Conservation (phyloP, 2,113 vertebrate species). For the Sinosuthora webbiana region DNA sequence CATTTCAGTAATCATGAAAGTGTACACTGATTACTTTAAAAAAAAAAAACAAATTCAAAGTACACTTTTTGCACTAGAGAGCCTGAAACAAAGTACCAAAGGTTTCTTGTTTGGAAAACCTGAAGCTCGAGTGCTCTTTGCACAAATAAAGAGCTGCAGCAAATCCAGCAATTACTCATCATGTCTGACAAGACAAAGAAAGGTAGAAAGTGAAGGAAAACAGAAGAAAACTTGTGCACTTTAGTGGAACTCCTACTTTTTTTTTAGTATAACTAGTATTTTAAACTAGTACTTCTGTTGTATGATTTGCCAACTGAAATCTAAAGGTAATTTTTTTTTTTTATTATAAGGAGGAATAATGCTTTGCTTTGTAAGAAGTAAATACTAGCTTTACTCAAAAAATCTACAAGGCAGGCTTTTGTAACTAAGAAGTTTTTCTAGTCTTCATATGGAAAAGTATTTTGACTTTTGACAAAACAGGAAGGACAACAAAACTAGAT, state of each 20-base stretch:
- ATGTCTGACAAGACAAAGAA: not conserved
- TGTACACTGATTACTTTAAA: not conserved
- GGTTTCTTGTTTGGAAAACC: not conserved
- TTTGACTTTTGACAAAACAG: not conserved
- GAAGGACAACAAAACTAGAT: conserved; percentile 30
- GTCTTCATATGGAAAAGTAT: not conserved
- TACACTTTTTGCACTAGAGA: not conserved
- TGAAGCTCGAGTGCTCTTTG: not conserved
- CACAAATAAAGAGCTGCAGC: not conserved
- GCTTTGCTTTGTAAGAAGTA: not conserved
- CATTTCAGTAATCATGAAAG: not conserved
- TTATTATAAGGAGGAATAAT: not conserved
- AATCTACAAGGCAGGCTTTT: not conserved
- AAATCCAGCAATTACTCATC: not conserved
- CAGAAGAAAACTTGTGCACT: not conserved
- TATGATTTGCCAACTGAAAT: not conserved
- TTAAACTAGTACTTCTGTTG: not conserved
- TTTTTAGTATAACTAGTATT: not conserved
- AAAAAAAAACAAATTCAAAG: not conserved
- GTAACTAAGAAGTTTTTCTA: not conserved
- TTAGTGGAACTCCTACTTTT: not conserved
- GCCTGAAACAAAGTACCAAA: not conserved
- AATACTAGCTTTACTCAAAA: not conserved
- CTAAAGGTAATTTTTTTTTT: not conserved
- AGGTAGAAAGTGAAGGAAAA: not conserved